phyloP scores from a whole-genome alignment of 2,113 vertebrate genomes.

The Oreochromis spilurus region DNA sequence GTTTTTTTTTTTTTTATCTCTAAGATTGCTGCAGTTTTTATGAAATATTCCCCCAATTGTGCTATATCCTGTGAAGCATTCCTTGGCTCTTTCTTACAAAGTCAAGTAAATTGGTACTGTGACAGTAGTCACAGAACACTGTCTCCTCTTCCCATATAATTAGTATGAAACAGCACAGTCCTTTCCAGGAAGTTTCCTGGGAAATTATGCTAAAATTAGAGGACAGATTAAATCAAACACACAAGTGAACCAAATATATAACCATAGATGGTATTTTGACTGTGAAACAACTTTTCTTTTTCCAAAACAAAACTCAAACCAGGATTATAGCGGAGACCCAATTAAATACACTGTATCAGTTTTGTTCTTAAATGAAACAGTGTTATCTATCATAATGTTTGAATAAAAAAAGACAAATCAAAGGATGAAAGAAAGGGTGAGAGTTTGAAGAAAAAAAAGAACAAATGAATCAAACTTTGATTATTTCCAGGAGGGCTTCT shows the following conservation, averaged over 20 bases:
- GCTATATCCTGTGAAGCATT: not conserved
- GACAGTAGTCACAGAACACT: not conserved
- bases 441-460: not conserved
- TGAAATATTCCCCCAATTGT: not conserved
- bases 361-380: not conserved
- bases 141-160: not conserved
- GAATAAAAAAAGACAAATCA: not conserved
- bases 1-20: not conserved
- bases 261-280: not conserved
- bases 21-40: not conserved
- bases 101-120: not conserved
- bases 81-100: not conserved
- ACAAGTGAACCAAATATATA: not conserved
- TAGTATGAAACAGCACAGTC: not conserved
- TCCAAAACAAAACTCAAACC: not conserved
- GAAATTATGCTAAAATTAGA: not conserved
- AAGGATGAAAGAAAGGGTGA: not conserved
- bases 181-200: not conserved
- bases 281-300: not conserved
- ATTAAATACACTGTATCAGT: not conserved
- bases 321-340: not conserved
- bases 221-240: not conserved
- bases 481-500: not conserved
- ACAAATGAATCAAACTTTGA: not conserved
- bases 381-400: not conserved